These are phyloP conservation scores for Misgurnus anguillicaudatus DNA, from an alignment of 2,113 vertebrate species.

Conservation along the genomic window DNA sequence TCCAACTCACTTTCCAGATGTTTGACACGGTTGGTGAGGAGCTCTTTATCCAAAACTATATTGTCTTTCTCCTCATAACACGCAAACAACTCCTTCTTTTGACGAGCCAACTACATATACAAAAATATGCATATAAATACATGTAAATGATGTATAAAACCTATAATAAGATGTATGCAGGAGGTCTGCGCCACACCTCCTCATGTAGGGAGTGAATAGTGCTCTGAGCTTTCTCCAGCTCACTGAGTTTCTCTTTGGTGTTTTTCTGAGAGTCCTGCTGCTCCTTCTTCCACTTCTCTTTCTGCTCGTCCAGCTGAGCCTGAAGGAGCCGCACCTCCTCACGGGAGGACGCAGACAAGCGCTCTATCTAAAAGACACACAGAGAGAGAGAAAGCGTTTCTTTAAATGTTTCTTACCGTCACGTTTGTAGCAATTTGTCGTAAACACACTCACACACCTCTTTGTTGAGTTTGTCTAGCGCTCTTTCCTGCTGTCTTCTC, in stretches of 20 bases:
- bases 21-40: conserved; percentile 83
- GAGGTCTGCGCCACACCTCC: conserved; percentile 74
- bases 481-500: conserved; percentile 77
- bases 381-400: background rate
- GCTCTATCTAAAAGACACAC: conserved; percentile 73
- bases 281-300: conserved; percentile 84
- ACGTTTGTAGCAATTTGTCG: background rate
- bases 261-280: conserved; percentile 83
- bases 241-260: conserved; percentile 78
- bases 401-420: background rate
- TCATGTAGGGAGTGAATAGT: conserved; percentile 81
- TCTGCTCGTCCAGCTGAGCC: conserved; percentile 87
- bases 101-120: conserved; percentile 73
- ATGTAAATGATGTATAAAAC: background rate
- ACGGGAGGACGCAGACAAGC: conserved; percentile 74
- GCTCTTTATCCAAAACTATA: conserved; percentile 83
- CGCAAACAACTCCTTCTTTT: conserved; percentile 83
- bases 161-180: background rate
- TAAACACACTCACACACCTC: conserved; percentile 54
- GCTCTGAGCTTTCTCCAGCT: conserved; percentile 78
- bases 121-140: background rate
- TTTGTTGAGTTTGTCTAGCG: conserved; percentile 72
- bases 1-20: conserved; percentile 85
- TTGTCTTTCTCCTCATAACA: conserved; percentile 82
- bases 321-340: conserved; percentile 73